phyloP scores from a whole-genome alignment of 2,797 vertebrate genomes.

The Crenichthys baileyi region DNA sequence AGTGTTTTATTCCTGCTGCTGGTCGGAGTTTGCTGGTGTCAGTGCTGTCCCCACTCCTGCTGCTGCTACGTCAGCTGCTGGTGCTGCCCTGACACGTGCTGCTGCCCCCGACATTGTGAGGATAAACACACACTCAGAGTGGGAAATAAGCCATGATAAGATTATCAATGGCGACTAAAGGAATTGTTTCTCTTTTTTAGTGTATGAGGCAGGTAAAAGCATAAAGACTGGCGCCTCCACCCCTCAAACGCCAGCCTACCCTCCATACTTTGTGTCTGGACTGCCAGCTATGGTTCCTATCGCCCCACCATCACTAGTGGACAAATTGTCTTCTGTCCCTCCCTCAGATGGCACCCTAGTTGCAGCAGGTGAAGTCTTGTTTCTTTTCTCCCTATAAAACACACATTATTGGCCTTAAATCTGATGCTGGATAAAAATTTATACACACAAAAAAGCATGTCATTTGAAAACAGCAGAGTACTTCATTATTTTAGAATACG shows the following conservation, averaged over 20 bases:
- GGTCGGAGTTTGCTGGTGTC: slow-evolving; percentile 96
- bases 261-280: slow-evolving; percentile 91
- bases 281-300: slow-evolving; percentile 89
- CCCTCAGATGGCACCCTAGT: slow-evolving; percentile 71
- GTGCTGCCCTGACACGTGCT: slow-evolving; percentile 96
- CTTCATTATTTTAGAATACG: neutral
- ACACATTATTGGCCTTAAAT: neutral
- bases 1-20: slow-evolving; percentile 88
- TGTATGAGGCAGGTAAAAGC: slow-evolving; percentile 97
- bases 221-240: slow-evolving; percentile 86
- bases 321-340: slow-evolving; percentile 86
- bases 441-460: neutral
- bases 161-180: neutral
- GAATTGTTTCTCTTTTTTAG: slow-evolving; percentile 66
- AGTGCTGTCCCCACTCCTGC: slow-evolving; percentile 97
- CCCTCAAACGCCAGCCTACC: slow-evolving; percentile 85
- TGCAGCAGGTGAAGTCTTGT: slow-evolving; percentile 63
- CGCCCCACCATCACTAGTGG: slow-evolving; percentile 88
- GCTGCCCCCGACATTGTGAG: slow-evolving; percentile 96
- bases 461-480: neutral
- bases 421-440: neutral
- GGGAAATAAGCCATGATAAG: neutral
- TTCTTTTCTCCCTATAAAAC: neutral
- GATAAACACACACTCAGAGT: slow-evolving; percentile 50
- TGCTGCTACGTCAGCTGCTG: slow-evolving; percentile 97